A percentile compares a stretch with the other conserved stretches of the same genome.
Conservation (phyloP, 2,113 vertebrate genomes). For the Misgurnus mizolepis region DNA sequence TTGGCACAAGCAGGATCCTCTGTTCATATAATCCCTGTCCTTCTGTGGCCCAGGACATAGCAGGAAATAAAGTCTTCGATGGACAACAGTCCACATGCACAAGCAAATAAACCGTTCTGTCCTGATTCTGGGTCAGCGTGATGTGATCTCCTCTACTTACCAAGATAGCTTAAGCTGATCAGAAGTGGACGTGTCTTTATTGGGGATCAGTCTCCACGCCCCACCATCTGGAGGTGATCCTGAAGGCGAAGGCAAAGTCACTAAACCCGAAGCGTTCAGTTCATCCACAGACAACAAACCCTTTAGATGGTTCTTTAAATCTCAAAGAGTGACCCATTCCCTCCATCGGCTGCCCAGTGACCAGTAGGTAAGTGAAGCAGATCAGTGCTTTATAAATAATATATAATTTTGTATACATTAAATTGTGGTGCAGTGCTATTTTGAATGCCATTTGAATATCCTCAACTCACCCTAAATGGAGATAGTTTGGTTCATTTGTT, state of each 20-base stretch:
- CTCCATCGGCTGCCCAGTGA: constrained; percentile 10
- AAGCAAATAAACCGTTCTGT: background rate
- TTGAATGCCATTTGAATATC: too few species aligned
- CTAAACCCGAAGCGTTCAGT: background rate
- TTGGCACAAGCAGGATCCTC: too few species aligned
- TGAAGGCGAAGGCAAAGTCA: background rate
- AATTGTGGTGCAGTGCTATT: too few species aligned
- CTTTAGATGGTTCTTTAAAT: constrained; percentile 26
- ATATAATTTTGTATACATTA: too few species aligned
- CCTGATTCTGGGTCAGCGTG: constrained; percentile 20
- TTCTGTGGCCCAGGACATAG: background rate
- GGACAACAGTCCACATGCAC: background rate
- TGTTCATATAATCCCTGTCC: too few species aligned
- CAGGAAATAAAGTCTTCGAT: background rate
- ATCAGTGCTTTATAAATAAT: background rate
- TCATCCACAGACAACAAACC: constrained; percentile 5
- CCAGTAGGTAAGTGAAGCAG: constrained; percentile 26
- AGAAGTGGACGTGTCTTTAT: constrained; percentile 2
- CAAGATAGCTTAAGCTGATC: constrained; percentile 34
- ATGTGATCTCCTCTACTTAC: constrained; percentile 36
- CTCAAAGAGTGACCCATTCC: background rate
- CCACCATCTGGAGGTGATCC: constrained; percentile 26
- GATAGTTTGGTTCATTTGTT: too few species aligned
- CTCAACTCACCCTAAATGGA: too few species aligned
- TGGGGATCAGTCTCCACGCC: constrained; percentile 33